Base-by-base conservation (phyloP, 37 sponge, comb jelly and placozoan species). In the Petrosia ficiformis region DNA sequence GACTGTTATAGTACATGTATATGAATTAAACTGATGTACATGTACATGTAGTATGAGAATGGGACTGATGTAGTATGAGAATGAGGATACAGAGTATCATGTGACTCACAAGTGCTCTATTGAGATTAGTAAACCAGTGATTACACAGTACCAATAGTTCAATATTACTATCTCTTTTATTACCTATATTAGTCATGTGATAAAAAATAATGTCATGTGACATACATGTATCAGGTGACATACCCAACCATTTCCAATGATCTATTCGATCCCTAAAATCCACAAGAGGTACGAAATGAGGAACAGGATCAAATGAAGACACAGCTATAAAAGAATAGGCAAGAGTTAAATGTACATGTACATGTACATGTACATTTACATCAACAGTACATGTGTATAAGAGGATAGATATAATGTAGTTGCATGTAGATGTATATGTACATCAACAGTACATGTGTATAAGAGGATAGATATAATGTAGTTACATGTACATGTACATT, bases 221-320 rank as follows among this genome's bases (percentile, higher is more conserved):
- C 65, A 70, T 14, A 39, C 37, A 67, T 5, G 39, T 25, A 63
- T 26, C 58, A 3, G 42, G 28, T 58, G 19, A 65, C 72, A 26
- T 38, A 91, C 92, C 89, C 4, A 82, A 85, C 89, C 94, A 93
- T 75, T 74, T 86, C 89, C 94, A 93, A 76, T 91, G 85, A 65
- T 86, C 92, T 24, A 85, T 85, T 24, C 93, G 48, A 74, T 92
- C 93, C 57, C 85, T 76, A 72, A 92, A 87, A 65, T 92, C 93
- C 16, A 92, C 29, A 44, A 84, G 31, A 5, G 93, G 89, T 21
- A 75, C 42, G 73, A 92, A 92, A 61, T 79, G 80, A 21, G 93
- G 85, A 10, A 86, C 74, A 19, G 88, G 82, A 57, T 64, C 73
- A 37, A 76, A 73, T 0, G 76, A 76, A 33, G 85, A 87, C 65